phyloP scores from a whole-genome alignment of 92 coral and sea anemone genomes.

The Bergia puertoricense region DNA sequence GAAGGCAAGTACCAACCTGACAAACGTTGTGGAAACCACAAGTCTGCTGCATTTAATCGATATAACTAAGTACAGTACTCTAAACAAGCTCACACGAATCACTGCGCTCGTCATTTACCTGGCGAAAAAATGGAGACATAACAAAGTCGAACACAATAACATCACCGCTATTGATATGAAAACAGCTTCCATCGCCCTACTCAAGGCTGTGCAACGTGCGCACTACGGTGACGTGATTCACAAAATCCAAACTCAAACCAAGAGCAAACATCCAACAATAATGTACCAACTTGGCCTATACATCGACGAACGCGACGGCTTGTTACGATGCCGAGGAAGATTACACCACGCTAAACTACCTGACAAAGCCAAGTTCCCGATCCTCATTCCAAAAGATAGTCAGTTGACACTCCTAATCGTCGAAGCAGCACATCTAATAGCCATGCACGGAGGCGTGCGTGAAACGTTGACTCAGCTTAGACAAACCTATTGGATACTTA shows the following conservation, averaged over 20 bases:
- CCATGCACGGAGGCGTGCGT: constrained; percentile 31
- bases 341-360: constrained; percentile 5
- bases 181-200: constrained; percentile 46
- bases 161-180: constrained; percentile 53
- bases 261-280: constrained; percentile 29
- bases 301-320: constrained; percentile 18
- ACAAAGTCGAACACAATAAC: constrained; percentile 24
- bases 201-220: constrained; percentile 51
- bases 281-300: constrained; percentile 23
- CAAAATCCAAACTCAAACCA: constrained; percentile 23
- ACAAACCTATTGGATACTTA: constrained; percentile 38
- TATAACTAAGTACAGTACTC: constrained; percentile 51
- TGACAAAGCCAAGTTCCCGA: constrained; percentile 19
- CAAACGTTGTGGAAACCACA: constrained; percentile 42
- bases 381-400: constrained; percentile 31
- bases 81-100: constrained; percentile 44
- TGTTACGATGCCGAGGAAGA: constrained; percentile 38
- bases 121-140: constrained; percentile 25
- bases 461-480: constrained; percentile 33
- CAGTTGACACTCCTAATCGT: neutral
- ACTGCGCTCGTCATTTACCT: constrained; percentile 50
- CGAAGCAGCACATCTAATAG: constrained; percentile 19
- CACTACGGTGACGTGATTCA: constrained; percentile 40
- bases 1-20: constrained; percentile 46
- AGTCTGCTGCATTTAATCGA: constrained; percentile 48